phyloP scores from a whole-genome alignment of 2,888 invertebrate species.

The Chrysolina haemoptera region DNA sequence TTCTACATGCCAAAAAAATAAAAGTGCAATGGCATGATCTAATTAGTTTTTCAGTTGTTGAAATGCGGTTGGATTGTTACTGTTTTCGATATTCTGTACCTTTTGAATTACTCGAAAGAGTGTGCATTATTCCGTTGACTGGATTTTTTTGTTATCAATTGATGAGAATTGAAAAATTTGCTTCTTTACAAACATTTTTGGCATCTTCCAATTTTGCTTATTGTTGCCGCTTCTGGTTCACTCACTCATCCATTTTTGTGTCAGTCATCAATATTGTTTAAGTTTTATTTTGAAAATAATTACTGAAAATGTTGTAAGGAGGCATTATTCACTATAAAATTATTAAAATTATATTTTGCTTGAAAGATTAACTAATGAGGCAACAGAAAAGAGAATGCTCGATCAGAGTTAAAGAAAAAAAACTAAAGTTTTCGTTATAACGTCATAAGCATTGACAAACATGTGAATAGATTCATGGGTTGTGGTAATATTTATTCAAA shows the following conservation, averaged over 20 bases:
- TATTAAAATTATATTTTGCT: neutral
- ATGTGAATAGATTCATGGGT: too few species aligned
- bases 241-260: constrained; percentile 11
- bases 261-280: neutral
- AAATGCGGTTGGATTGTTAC: constrained; percentile 9
- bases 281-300: neutral
- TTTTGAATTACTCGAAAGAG: neutral
- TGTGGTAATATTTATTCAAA: too few species aligned
- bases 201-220: constrained; percentile 19
- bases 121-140: neutral
- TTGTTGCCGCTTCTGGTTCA: constrained; percentile 20
- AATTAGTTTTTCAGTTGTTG: neutral
- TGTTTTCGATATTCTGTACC: constrained; percentile 5
- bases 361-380: neutral
- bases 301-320: constrained; percentile 21
- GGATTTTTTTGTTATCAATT: neutral
- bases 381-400: neutral
- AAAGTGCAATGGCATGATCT: neutral
- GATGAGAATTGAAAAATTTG: neutral
- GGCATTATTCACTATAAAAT: neutral
- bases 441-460: too few species aligned
- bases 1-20: neutral
- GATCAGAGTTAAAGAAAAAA: neutral
- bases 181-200: constrained; percentile 27
- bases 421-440: too few species aligned